phyloP scores from a whole-genome alignment of 2,888 invertebrate species.

The Heliconius cydno region DNA sequence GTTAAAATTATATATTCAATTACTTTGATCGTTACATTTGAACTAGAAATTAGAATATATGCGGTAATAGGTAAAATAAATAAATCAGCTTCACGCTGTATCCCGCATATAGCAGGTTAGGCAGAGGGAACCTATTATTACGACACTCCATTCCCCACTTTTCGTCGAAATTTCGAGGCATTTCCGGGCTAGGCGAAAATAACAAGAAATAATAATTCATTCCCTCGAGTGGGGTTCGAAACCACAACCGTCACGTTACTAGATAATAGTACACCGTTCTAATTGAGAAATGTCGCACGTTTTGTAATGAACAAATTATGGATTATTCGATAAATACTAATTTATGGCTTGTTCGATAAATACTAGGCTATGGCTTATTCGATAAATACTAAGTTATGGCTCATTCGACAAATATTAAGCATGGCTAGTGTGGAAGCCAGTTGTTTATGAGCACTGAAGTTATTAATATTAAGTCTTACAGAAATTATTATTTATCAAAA shows the following conservation, averaged over 20 bases:
- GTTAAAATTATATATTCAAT: background rate
- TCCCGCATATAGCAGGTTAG: no score
- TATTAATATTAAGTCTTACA: background rate
- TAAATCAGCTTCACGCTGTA: no score
- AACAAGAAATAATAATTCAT: no score
- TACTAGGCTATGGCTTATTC: slow-evolving; percentile 11
- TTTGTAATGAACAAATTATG: slow-evolving; percentile 9
- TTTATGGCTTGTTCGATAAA: background rate
- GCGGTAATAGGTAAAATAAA: no score
- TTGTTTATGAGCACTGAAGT: background rate
- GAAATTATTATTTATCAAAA: no score
- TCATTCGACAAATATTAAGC: background rate
- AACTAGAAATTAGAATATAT: background rate
- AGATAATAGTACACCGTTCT: background rate
- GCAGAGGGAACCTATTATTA: no score
- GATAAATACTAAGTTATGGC: slow-evolving; percentile 8
- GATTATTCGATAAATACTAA: background rate
- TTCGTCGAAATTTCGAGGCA: no score
- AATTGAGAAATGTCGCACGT: slow-evolving; percentile 4
- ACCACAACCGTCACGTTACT: no score
- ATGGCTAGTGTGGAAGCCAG: background rate
- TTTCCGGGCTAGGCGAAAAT: no score
- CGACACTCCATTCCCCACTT: no score
- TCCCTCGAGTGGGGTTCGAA: no score
- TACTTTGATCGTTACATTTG: background rate